Evolutionary conservation across 2,113 vertebrate species (phyloP).

Genomic region (Theristicus caerulescens): DNA sequence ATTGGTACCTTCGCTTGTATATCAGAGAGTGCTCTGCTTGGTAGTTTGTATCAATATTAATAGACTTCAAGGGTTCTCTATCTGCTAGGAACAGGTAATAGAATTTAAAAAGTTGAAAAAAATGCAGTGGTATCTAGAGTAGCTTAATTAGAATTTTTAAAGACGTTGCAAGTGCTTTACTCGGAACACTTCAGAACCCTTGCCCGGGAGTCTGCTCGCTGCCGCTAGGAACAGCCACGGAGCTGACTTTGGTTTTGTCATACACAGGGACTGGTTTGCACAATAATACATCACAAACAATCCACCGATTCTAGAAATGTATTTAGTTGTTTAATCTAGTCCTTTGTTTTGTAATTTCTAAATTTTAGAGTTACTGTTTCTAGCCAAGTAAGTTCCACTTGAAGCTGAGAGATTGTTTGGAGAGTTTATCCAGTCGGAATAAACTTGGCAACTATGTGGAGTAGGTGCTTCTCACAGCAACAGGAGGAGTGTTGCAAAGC

Average conservation of each 20-base stretch:
- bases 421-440: not conserved
- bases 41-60: not conserved
- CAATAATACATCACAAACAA: not conserved
- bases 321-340: not conserved
- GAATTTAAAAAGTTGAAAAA: not conserved
- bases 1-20: not conserved
- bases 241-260: not conserved
- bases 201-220: too few relatives aligned
- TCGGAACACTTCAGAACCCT: not conserved
- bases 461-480: not conserved
- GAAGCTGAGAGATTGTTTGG: not conserved
- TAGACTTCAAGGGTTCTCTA: not conserved
- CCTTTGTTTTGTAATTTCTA: not conserved
- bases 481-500: not conserved
- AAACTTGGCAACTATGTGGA: not conserved
- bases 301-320: not conserved
- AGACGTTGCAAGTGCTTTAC: not conserved
- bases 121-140: not conserved
- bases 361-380: not conserved
- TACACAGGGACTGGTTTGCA: accelerated
- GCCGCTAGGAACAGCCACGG: not conserved
- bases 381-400: not conserved
- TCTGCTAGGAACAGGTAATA: not conserved
- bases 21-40: not conserved
- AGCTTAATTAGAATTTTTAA: not conserved